Evolutionary conservation across 2,113 vertebrate species (phyloP).

Genomic region (Catagonus wagneri): DNA sequence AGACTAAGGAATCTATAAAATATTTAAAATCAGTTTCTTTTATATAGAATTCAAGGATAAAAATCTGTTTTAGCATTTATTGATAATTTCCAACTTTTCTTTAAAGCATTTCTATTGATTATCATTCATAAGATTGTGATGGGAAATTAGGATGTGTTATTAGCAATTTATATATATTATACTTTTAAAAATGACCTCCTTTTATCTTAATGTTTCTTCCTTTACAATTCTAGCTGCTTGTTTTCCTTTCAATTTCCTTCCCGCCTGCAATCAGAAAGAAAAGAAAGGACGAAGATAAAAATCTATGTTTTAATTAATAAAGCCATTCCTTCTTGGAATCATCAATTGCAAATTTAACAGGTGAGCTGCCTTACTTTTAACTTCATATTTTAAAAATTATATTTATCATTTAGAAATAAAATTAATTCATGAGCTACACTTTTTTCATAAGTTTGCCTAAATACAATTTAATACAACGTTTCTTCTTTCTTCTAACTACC

Average conservation of each 20-base stretch:
- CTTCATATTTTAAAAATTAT: not conserved
- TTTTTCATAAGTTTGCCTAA: not conserved
- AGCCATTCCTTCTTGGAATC: not conserved
- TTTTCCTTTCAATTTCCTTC: not conserved
- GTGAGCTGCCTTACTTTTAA: not conserved
- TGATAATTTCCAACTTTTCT: not conserved
- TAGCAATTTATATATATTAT: not conserved
- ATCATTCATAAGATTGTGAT: not conserved
- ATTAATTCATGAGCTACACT: not conserved
- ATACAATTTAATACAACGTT: not conserved
- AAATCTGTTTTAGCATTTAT: not conserved
- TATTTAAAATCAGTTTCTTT: not conserved
- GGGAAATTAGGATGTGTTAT: not conserved
- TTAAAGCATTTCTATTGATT: not conserved
- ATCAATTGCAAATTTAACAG: not conserved
- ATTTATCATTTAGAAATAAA: constrained; percentile 12
- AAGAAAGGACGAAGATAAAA: not conserved
- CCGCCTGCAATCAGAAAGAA: not conserved
- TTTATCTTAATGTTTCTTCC: not conserved
- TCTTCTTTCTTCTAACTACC: not conserved
- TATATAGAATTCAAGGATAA: not conserved
- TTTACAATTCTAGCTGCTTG: not conserved
- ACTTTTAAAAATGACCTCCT: not conserved
- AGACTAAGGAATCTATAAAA: not conserved
- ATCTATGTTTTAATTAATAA: not conserved